Evolutionary conservation across 2,888 invertebrate genomes (phyloP).

Genomic region (Pyrrhia umbra): DNA sequence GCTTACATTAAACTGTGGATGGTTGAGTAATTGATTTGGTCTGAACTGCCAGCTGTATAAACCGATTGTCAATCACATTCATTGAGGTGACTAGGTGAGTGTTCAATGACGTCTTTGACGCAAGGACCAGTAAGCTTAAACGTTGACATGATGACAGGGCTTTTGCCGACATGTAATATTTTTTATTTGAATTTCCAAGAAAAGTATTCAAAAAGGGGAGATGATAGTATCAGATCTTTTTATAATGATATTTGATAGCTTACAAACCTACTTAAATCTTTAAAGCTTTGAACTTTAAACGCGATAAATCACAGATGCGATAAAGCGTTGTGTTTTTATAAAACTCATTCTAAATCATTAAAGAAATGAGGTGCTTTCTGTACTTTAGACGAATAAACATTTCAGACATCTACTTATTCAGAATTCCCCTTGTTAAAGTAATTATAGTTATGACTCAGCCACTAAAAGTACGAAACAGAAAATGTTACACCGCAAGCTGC

Average conservation of each 20-base stretch:
- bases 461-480: constrained; percentile 4
- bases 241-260: too few relatives aligned
- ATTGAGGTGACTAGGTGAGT: constrained; percentile 22
- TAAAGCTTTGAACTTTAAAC: too few relatives aligned
- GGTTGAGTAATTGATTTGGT: constrained; percentile 74
- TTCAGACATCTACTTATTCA: not conserved
- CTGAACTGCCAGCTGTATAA: constrained; percentile 39
- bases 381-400: not conserved
- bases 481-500: constrained; percentile 35
- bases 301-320: too few relatives aligned
- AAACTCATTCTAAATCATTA: not conserved
- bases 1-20: constrained; percentile 75
- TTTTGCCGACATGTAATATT: not conserved
- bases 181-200: not conserved
- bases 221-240: too few relatives aligned
- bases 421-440: not conserved
- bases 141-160: not conserved
- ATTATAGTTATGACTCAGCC: not conserved
- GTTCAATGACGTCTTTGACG: constrained; percentile 28
- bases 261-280: too few relatives aligned
- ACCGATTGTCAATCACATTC: constrained; percentile 50
- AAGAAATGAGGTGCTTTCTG: too few relatives aligned
- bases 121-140: not conserved
- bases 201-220: not conserved
- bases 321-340: too few relatives aligned